Evolutionary conservation across 2,888 invertebrate species (phyloP).

Genomic region (Marronus borbonicus): DNA sequence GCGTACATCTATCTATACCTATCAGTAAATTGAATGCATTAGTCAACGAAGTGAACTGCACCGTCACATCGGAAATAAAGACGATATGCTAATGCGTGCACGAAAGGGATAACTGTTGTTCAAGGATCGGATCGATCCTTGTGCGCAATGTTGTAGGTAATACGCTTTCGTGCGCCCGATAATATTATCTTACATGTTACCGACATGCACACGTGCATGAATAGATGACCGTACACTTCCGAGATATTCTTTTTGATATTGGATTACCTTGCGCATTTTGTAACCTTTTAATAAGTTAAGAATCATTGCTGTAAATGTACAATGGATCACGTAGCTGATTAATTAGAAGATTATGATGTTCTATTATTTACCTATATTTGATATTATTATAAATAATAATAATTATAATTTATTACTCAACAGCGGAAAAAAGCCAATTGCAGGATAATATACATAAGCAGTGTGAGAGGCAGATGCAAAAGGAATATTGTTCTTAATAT

Average conservation of each 20-base stretch:
- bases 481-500: too few relatives aligned
- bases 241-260: background rate
- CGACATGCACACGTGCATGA: background rate
- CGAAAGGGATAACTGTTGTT: conserved; percentile 7
- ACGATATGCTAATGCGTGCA: conserved; percentile 27
- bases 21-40: conserved; percentile 34
- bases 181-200: background rate
- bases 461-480: too few relatives aligned
- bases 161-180: background rate
- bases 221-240: background rate
- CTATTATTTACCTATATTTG: too few relatives aligned
- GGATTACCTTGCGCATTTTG: too few relatives aligned
- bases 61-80: conserved; percentile 26
- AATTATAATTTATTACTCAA: too few relatives aligned
- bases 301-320: too few relatives aligned
- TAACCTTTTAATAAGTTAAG: too few relatives aligned
- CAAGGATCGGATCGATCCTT: conserved; percentile 8
- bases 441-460: too few relatives aligned
- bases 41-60: conserved; percentile 24
- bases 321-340: too few relatives aligned
- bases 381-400: too few relatives aligned
- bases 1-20: conserved; percentile 16
- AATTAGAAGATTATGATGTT: too few relatives aligned
- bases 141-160: background rate
- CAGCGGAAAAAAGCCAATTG: too few relatives aligned